These are phyloP conservation scores for Hylaeus anthracinus DNA, from an alignment of 1,140 invertebrate species.

Conservation along the genomic window DNA sequence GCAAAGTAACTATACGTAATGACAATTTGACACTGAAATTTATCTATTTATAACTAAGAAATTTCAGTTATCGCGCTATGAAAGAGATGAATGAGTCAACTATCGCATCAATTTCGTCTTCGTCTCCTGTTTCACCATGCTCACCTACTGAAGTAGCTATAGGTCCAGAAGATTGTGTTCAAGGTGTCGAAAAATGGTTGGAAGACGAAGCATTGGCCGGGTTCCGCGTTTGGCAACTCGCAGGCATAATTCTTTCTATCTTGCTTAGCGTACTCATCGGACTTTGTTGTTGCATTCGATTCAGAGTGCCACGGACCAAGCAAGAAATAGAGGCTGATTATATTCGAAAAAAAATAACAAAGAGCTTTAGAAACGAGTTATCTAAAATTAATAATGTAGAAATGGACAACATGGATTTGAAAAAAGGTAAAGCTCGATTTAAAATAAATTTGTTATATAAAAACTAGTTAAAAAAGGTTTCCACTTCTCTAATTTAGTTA, in stretches of 20 bases:
- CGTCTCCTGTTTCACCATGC: slow-evolving; percentile 58
- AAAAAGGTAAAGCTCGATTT: slow-evolving; percentile 83
- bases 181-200: slow-evolving; percentile 72
- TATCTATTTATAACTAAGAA: not conserved
- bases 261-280: slow-evolving; percentile 83
- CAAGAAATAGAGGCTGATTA: slow-evolving; percentile 96
- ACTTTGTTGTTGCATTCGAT: slow-evolving; percentile 92
- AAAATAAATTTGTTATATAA: not conserved
- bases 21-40: not conserved
- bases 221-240: slow-evolving; percentile 77
- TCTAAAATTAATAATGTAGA: slow-evolving; percentile 91
- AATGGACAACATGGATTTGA: slow-evolving; percentile 91
- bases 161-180: slow-evolving; percentile 60
- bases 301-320: slow-evolving; percentile 93
- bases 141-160: slow-evolving; percentile 60
- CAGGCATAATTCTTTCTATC: slow-evolving; percentile 75
- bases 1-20: not conserved
- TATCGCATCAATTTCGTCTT: slow-evolving; percentile 21
- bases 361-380: slow-evolving; percentile 90
- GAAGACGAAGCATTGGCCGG: slow-evolving; percentile 72
- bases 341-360: slow-evolving; percentile 89
- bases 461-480: slow-evolving; percentile 8
- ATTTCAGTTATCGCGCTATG: slow-evolving; percentile 18
- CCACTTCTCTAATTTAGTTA: not conserved
- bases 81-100: slow-evolving; percentile 40